Base-by-base conservation (phyloP, 2,888 invertebrate genomes). In the Stenotaenia linearis region DNA sequence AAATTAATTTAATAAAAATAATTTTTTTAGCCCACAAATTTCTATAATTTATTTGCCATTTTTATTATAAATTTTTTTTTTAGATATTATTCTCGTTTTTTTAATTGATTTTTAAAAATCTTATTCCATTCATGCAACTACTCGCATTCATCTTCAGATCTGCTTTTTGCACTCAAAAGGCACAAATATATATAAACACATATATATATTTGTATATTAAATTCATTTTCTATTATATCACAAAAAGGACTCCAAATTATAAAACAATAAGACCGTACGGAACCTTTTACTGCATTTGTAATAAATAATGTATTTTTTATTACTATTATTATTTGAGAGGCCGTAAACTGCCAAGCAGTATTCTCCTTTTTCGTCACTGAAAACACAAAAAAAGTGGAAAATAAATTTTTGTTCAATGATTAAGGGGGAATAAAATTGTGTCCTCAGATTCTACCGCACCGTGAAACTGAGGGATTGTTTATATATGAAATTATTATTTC, bases 151-250 rank as follows among this genome's bases (percentile, higher is more conserved):
- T 23, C 56, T n/a, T 21, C 56, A 40, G 56, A 56, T 3, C 21
- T 15, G 21, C 56, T 21, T 32, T n/a, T 56, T 56, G 56, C 21
- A 21, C 56, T 69, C 69, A 28, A 69, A 69, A 69, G 69, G 69
- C 69, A 69, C 69, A 28, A 69, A 69, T 50, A 50, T 50, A 50
- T 50, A 40, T 40, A 40, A 12, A 37, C 15, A 15, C 15, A 10
- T 37, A n/a, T 45, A 45, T 45, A 18, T 61, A 2, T 25, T 15
- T 69, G 9, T 69, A 25, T 28, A 9, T 25, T 25, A 69, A 69
- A 23, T 69, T 69, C 69, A 69, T 69, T 69, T 69, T 28, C 69
- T 69, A 69, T 69, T 69, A 69, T 69, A 69, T 69, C 69, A 69
- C 69, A 69, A 69, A 69, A 69, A 69, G 28, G 69, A 28, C 69